Evolutionary conservation across 2,888 invertebrate genomes (phyloP), one percentile per base, ranked within the genome.

Genomic region (Tenthredo distinguenda): DNA sequence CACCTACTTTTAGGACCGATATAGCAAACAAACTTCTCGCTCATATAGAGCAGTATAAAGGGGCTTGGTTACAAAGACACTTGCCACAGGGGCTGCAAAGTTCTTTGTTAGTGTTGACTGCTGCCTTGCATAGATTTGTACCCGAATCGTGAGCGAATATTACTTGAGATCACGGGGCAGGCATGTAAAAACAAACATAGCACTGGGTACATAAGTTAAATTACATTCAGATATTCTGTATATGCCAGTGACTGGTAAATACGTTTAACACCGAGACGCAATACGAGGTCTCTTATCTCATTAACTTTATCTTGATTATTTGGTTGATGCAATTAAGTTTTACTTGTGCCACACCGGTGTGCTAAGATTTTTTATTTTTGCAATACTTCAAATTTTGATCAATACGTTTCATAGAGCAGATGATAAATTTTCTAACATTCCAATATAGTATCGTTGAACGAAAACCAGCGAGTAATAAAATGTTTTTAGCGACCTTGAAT

Each of bases 1-100:
- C 95, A 26, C 94, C 95, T 18, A 95, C 96, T 21, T 94, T 95
- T 58, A 94, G 95, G 87, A 96, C 96, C n/a, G 96, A 96, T 89
- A 93, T 96, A 87, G 96, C 96, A 26, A 96, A 96, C 92, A 95
- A 95, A 89, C 93, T 95, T 90, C 90, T 95, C 76, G 95, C 95
- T 85, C 92, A 95, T 85, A 94, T 94, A 86, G 95, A 95, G 87
- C 94, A 94, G 86, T 95, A 95, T 88, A 94, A 95, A 88, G 94
- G 94, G 65, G 94, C 94, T 21, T 95, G 95, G 95, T 89, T 94
- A 50, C 94, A 94, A 86, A 92, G 95, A 84, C 95, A 95, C 88
- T 92, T 95, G 86, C 94, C 94, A 1, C 94, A 94, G 86, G 95
- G 95, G 40, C 93, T 95, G 40, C 94, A 95, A 89, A 94, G 93